Percentiles rank a stretch among this genome's conserved stretches.
phyloP scores from a whole-genome alignment of 2,797 vertebrate genomes.

The Crax fasciolata region DNA sequence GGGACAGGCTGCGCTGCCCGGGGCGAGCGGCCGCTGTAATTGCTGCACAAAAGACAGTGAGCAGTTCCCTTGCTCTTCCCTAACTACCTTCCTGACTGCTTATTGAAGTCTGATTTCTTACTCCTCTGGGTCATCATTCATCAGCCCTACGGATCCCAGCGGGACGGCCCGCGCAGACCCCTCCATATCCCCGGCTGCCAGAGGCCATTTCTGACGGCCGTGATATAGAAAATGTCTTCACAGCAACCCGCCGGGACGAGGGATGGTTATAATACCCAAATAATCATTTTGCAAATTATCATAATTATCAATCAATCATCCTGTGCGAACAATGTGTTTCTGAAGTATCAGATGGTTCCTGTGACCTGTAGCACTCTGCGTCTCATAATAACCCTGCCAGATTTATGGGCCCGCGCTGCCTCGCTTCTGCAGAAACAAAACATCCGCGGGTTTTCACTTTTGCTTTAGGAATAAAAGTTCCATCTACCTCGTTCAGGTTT shows the following conservation, averaged over 20 bases:
- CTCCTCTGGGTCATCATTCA: constrained; percentile 85
- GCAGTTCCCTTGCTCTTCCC: constrained; percentile 67
- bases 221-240: constrained; percentile 84
- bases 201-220: constrained; percentile 85
- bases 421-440: constrained; percentile 49
- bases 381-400: constrained; percentile 86
- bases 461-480: background rate
- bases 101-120: constrained; percentile 85
- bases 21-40: constrained; percentile 75
- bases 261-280: constrained; percentile 91
- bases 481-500: background rate
- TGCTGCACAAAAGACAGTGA: constrained; percentile 75
- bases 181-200: constrained; percentile 78
- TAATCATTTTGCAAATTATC: constrained; percentile 97
- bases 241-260: constrained; percentile 78
- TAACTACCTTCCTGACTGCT: constrained; percentile 80
- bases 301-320: constrained; percentile 98
- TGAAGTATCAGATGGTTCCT: constrained; percentile 85
- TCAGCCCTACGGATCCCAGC: constrained; percentile 72
- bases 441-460: constrained; percentile 3
- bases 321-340: constrained; percentile 83
- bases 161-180: constrained; percentile 61
- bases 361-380: constrained; percentile 91
- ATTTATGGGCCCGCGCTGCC: constrained; percentile 84
- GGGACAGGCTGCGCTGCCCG: constrained; percentile 31